Evolutionary conservation across 37 sponge, comb jelly and placozoan genomes (phyloP), one percentile per base, ranked within the genome.

Genomic region (Petrosia ficiformis): DNA sequence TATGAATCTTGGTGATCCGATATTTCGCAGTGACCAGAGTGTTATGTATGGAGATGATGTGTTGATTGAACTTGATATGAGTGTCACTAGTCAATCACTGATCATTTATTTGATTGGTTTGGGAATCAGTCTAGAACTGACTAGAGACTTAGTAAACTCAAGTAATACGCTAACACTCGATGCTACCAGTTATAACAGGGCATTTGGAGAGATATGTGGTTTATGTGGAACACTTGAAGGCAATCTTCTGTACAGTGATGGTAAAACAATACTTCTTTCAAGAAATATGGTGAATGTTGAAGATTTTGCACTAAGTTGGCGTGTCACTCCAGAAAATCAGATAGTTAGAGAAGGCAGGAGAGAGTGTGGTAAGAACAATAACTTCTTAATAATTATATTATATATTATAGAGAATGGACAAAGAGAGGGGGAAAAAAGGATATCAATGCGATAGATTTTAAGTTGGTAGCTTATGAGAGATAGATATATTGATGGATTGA

Each of bases 311-410:
- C 63, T n/a, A 29, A 61, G 63, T 61, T 61, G 63, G 63, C 25
- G 6, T 11, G 63, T 61, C 26, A 61, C 11, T n/a, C n/a, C n/a
- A 6, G 28, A 11, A 61, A 29, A n/a, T 5, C 5, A 22, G 26
- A 6, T 26, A 22, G 6, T 24, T 26, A 5, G 28, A 61, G 28
- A 61, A n/a, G 28, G 5, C 25, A 61, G 26, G n/a, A n/a, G n/a
- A 61, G 63, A 61, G n/a, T 61, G 63, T n/a, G 63, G 63, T 61
- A 61, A 61, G 63, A 29, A 61, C 11, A n/a, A n/a, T 5, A 6
- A 29, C 54, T 48, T 19, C n/a, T n/a, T n/a, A n/a, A n/a, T n/a
- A n/a, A n/a, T n/a, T n/a, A n/a, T n/a, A n/a, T n/a, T n/a, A n/a
- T n/a, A n/a, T n/a, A n/a, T n/a, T n/a, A n/a, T n/a, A n/a, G n/a